Percentiles rank a stretch among this genome's conserved stretches.
Conservation (phyloP, 1,140 invertebrate genomes). For the Schmidtea mediterranea region DNA sequence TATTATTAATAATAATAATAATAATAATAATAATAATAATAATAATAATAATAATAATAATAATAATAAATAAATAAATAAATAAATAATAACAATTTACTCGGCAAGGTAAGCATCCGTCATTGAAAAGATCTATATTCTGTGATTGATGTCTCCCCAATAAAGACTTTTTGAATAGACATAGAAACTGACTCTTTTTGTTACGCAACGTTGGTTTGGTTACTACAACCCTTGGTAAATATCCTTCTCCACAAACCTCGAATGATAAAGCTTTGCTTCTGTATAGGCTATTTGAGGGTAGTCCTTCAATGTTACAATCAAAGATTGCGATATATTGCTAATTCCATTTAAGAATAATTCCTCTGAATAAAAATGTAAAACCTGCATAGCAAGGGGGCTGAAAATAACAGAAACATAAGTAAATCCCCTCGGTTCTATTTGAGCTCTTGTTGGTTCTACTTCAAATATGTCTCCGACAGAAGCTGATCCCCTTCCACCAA, state of each 20-base stretch:
- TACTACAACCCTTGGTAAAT: slow-evolving; percentile 21
- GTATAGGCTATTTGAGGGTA: slow-evolving; percentile 13
- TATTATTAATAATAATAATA: too few relatives aligned
- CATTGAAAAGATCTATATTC: slow-evolving; percentile 20
- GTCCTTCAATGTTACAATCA: slow-evolving; percentile 22
- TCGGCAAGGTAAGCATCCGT: slow-evolving; percentile 24
- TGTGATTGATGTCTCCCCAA: slow-evolving; percentile 16
- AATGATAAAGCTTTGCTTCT: slow-evolving; percentile 18
- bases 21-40: too few relatives aligned
- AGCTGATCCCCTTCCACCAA: slow-evolving; percentile 10
- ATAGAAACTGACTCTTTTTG: slow-evolving; percentile 21
- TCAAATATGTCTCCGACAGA: slow-evolving; percentile 21
- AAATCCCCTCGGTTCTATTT: slow-evolving; percentile 21
- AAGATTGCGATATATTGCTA: slow-evolving; percentile 21
- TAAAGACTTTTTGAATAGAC: slow-evolving; percentile 21
- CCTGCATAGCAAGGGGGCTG: slow-evolving; percentile 24
- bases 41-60: too few relatives aligned
- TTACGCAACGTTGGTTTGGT: slow-evolving; percentile 21
- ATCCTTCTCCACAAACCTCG: slow-evolving; percentile 25
- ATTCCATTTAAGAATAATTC: slow-evolving; percentile 8
- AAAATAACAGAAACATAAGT: slow-evolving; percentile 24
- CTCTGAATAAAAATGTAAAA: slow-evolving; percentile 9
- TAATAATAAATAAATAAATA: too few relatives aligned
- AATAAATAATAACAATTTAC: slow-evolving; percentile 10
- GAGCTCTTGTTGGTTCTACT: slow-evolving; percentile 19